Conservation (phyloP, 2,888 invertebrate genomes). For the Cataglyphis livida region DNA sequence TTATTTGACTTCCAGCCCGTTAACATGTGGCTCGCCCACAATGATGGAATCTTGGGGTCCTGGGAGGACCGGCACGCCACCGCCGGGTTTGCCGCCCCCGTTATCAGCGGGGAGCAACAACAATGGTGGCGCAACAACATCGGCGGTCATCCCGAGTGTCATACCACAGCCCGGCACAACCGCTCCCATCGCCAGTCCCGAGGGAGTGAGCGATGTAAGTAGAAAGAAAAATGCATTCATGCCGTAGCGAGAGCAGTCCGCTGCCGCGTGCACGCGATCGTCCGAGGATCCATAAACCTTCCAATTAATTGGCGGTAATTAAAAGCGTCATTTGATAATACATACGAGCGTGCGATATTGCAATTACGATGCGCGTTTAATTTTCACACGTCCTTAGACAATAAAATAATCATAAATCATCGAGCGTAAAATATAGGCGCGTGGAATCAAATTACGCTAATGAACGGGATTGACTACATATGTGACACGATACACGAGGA, state of each 20-base stretch:
- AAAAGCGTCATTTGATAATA: slow-evolving; percentile 22
- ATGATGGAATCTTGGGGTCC: slow-evolving; percentile 86
- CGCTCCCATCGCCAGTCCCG: slow-evolving; percentile 86
- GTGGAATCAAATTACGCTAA: not conserved
- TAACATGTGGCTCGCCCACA: slow-evolving; percentile 87
- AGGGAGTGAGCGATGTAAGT: slow-evolving; percentile 85
- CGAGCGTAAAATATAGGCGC: not conserved
- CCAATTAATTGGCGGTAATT: slow-evolving; percentile 31
- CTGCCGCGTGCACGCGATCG: slow-evolving; percentile 6
- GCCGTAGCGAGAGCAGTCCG: not conserved
- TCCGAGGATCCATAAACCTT: not conserved
- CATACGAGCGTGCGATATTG: not conserved
- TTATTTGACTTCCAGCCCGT: slow-evolving; percentile 83
- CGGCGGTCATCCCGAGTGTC: slow-evolving; percentile 73
- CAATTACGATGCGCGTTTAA: not conserved
- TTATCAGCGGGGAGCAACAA: slow-evolving; percentile 77
- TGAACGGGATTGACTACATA: not conserved
- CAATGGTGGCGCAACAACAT: slow-evolving; percentile 74
- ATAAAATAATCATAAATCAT: not conserved
- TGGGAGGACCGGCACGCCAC: slow-evolving; percentile 80
- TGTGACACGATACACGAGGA: too few species aligned
- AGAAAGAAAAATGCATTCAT: not conserved
- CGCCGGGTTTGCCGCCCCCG: slow-evolving; percentile 75
- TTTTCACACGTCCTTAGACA: not conserved
- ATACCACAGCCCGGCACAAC: slow-evolving; percentile 77